A percentile compares a stretch with the other conserved stretches of the same genome.
phyloP scores from a whole-genome alignment of 2,113 vertebrate species.

The Apus apus region DNA sequence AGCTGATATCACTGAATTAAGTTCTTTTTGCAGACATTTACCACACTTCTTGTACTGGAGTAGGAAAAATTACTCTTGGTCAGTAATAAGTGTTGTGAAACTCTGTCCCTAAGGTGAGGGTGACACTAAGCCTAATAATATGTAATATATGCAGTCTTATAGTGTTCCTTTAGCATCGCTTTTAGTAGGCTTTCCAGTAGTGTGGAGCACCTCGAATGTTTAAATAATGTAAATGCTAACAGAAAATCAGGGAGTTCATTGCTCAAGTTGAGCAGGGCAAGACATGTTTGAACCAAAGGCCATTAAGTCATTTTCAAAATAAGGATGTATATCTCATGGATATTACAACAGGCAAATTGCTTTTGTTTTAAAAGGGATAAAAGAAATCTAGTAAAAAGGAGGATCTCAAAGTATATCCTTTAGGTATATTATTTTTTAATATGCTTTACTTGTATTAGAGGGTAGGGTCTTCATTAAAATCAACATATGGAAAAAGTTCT shows the following conservation, averaged over 20 bases:
- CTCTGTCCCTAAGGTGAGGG: not conserved
- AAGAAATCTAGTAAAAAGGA: not conserved
- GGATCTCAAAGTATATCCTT: not conserved
- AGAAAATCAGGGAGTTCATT: not conserved
- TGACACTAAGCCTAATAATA: not conserved
- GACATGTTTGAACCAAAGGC: not conserved
- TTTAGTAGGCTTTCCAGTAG: not conserved
- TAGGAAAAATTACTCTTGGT: not conserved
- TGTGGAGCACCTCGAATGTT: not conserved
- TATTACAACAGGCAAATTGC: not conserved
- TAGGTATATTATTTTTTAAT: not conserved
- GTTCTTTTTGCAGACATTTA: not conserved
- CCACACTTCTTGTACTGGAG: not conserved
- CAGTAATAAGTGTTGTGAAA: conserved; percentile 11
- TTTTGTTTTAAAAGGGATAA: not conserved
- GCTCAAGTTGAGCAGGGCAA: not conserved
- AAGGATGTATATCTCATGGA: not conserved
- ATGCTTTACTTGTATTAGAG: not conserved
- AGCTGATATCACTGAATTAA: conserved; percentile 8
- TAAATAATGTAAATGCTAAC: not conserved
- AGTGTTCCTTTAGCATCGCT: not conserved
- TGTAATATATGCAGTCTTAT: not conserved
- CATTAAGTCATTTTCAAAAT: not conserved
- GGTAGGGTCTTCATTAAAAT: not conserved
- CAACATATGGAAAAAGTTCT: not conserved